Evolutionary conservation across 2,888 invertebrate genomes (phyloP), one percentile per base, ranked within the genome.

Genomic region (Luffia ferchaultella): DNA sequence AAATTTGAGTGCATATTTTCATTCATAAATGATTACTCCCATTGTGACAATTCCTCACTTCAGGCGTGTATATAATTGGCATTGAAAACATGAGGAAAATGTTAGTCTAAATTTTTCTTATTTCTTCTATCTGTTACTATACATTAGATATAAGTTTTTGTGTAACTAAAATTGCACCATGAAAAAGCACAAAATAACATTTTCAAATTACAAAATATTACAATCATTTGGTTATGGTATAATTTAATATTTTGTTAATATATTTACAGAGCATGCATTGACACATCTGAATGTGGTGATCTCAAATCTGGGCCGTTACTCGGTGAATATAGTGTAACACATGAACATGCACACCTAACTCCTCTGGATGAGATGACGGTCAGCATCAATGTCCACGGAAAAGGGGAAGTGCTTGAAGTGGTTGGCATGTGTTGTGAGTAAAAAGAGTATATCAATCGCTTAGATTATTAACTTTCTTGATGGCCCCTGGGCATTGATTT

Each of bases 371-470:
- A 91, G 67, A 85, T 96, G 65, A 95, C 94, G n/a, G 86, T 95
- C 67, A 93, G 93, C 58, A 89, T 97, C 52, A 97, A 98, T 69
- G 93, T 99, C 44, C 92, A 96, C 63, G 92, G 96, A 60, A 89
- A 92, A 16, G 98, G 98, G 19, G 90, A 97, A 65, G 86, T 92
- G 0, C 77, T 98, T 50, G 98, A 99, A 82, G 90, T 99, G 48
- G 97, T 96, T 50, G 93, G 95, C 59, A 92, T 96, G 87, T 94
- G 95, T 71, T 96, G 97, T 97, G 82, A 90, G 93, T 89, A 57
- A 46, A 30, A 30, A 30, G 5, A 30, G 30, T 30, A 30, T 43
- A 30, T 30, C 30, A 7, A 30, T 30, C 12, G 3, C 30, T 30
- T 30, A 41, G 5, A 45, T 19, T n/a, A n/a, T n/a, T n/a, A n/a